A percentile compares a stretch with the other conserved stretches of the same genome.
Conservation (phyloP, 2,113 vertebrate genomes). For the Ciconia stormi region DNA sequence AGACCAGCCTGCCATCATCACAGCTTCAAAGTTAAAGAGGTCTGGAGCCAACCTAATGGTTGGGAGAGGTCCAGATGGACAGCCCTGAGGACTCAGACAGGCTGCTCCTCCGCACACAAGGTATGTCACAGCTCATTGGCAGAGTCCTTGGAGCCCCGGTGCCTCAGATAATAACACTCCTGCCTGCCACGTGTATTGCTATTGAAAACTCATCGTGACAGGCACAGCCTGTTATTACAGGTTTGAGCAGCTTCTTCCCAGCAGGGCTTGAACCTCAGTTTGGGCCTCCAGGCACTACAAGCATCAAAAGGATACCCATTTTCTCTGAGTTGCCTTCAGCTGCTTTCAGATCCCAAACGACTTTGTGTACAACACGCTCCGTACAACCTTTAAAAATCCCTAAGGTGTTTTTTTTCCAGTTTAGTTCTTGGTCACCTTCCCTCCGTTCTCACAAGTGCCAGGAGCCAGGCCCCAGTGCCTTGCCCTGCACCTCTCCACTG, state of each 20-base stretch:
- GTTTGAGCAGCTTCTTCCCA: constrained; percentile 58
- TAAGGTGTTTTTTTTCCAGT: rapidly evolving
- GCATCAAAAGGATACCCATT: not conserved
- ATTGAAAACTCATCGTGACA: not conserved
- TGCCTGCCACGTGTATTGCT: not conserved
- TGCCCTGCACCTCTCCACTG: not conserved
- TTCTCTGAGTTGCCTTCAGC: not conserved
- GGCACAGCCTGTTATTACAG: constrained; percentile 39
- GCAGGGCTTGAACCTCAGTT: not conserved
- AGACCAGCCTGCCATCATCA: not conserved
- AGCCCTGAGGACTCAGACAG: constrained; percentile 2
- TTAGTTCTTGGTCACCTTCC: not conserved
- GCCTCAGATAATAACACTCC: not conserved
- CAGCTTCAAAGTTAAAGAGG: not conserved
- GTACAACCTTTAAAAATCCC: not conserved
- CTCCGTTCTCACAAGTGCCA: not conserved
- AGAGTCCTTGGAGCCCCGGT: not conserved
- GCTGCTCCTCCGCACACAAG: not conserved
- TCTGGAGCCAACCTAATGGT: not conserved
- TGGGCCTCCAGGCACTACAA: not conserved
- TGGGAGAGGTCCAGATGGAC: not conserved
- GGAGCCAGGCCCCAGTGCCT: not conserved
- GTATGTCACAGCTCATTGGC: not conserved
- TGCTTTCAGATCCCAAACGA: not conserved
- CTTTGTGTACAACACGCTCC: not conserved